Evolutionary conservation across 2,888 invertebrate species (phyloP).

Genomic region (Pseudolycoriella hygida): DNA sequence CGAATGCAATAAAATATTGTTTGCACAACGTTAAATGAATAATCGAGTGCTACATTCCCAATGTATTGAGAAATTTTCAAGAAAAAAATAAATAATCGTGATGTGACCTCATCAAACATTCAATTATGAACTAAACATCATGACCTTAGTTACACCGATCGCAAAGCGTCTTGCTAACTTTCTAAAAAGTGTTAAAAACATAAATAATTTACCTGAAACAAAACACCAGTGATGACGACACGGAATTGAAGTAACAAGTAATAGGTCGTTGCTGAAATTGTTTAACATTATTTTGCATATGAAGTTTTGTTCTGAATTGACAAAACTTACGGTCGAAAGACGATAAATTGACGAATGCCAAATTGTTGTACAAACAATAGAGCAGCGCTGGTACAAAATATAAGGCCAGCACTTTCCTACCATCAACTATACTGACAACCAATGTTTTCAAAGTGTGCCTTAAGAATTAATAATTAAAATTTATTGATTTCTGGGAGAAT

Average conservation of each 20-base stretch:
- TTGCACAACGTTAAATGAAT: too few species aligned
- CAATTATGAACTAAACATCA: too few species aligned
- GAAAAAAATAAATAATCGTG: too few species aligned
- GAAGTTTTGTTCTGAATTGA: too few species aligned
- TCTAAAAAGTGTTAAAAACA: neutral
- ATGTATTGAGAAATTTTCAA: too few species aligned
- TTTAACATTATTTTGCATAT: too few species aligned
- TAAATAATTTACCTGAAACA: conserved; percentile 58
- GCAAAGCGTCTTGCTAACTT: too few species aligned
- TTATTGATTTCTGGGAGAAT: neutral
- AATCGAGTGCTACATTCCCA: too few species aligned
- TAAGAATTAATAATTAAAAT: conserved; percentile 16
- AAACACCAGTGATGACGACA: conserved; percentile 78
- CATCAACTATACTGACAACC: conserved; percentile 36
- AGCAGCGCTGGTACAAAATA: conserved; percentile 83
- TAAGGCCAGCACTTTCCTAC: conserved; percentile 48
- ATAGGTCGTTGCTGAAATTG: conserved; percentile 85
- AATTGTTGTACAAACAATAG: conserved; percentile 89
- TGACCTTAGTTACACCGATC: too few species aligned
- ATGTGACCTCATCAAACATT: too few species aligned
- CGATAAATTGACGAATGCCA: conserved; percentile 78
- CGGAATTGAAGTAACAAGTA: conserved; percentile 77
- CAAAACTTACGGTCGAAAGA: conserved; percentile 59
- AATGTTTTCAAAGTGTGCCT: conserved; percentile 40
- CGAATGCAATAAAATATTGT: too few species aligned